These are phyloP conservation scores for Teleogryllus oceanicus DNA, from an alignment of 2,888 invertebrate species.

Conservation along the genomic window DNA sequence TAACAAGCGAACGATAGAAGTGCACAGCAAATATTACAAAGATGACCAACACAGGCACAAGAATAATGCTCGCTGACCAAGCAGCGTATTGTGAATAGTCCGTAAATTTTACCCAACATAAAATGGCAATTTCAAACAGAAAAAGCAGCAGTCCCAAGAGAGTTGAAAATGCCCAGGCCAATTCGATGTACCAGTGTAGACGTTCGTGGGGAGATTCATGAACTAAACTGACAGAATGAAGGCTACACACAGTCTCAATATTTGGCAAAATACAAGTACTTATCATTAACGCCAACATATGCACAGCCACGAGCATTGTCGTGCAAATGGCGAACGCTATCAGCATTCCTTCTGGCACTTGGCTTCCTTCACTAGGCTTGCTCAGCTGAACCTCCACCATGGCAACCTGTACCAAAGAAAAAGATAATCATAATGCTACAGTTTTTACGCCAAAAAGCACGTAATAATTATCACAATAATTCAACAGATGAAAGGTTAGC, in stretches of 20 bases:
- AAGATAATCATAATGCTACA: too few relatives aligned
- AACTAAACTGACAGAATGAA: constrained; percentile 76
- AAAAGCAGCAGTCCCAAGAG: constrained; percentile 89
- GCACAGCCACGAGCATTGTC: constrained; percentile 91
- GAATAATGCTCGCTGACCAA: constrained; percentile 83
- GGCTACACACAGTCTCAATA: constrained; percentile 92
- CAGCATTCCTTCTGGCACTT: constrained; percentile 75
- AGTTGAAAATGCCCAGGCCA: constrained; percentile 97
- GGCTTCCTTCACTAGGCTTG: constrained; percentile 51
- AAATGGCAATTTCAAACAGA: constrained; percentile 88
- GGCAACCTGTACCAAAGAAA: constrained; percentile 63
- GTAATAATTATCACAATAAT: too few relatives aligned
- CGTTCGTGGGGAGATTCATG: constrained; percentile 86
- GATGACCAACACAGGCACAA: constrained; percentile 88
- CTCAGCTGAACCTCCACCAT: constrained; percentile 95
- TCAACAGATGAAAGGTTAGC: too few relatives aligned
- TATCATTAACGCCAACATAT: constrained; percentile 97
- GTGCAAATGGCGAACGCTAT: constrained; percentile 93
- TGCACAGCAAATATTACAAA: constrained; percentile 92
- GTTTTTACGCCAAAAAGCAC: too few relatives aligned
- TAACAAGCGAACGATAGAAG: constrained; percentile 89
- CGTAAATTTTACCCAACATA: constrained; percentile 97
- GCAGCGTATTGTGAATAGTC: constrained; percentile 77
- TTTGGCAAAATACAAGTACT: constrained; percentile 99
- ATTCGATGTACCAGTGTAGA: constrained; percentile 91